phyloP scores from a whole-genome alignment of 2,113 vertebrate genomes.

The Crotalus helleri region DNA sequence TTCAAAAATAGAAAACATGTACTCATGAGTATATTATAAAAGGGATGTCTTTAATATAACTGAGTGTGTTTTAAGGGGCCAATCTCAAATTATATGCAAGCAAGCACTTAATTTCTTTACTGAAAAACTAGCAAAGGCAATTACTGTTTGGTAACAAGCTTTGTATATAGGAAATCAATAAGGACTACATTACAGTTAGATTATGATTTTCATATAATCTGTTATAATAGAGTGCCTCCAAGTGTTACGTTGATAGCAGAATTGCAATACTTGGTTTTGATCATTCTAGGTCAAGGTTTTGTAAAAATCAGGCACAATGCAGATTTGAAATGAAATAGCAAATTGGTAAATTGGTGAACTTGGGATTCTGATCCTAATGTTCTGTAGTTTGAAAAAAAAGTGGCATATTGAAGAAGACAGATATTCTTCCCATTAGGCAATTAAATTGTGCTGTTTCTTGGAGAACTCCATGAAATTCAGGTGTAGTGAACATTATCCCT shows the following conservation, averaged over 20 bases:
- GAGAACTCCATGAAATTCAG: not conserved
- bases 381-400: not conserved
- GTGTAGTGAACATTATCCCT: not conserved
- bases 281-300: not conserved
- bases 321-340: not conserved
- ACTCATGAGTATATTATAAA: too few relatives aligned
- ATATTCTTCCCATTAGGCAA: not conserved
- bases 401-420: not conserved
- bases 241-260: not conserved
- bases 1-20: not conserved
- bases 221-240: not conserved
- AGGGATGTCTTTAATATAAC: not conserved
- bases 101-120: not conserved
- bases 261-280: not conserved
- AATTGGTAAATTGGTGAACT: not conserved
- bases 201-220: not conserved
- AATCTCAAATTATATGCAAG: not conserved
- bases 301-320: not conserved
- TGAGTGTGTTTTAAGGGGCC: not conserved
- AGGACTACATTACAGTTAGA: not conserved
- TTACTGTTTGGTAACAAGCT: not conserved
- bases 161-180: not conserved
- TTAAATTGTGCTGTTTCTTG: not conserved
- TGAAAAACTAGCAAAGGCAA: not conserved
- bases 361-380: not conserved